Evolutionary conservation across 2,113 vertebrate species (phyloP).

Genomic region (Gallinago paraguaiae): DNA sequence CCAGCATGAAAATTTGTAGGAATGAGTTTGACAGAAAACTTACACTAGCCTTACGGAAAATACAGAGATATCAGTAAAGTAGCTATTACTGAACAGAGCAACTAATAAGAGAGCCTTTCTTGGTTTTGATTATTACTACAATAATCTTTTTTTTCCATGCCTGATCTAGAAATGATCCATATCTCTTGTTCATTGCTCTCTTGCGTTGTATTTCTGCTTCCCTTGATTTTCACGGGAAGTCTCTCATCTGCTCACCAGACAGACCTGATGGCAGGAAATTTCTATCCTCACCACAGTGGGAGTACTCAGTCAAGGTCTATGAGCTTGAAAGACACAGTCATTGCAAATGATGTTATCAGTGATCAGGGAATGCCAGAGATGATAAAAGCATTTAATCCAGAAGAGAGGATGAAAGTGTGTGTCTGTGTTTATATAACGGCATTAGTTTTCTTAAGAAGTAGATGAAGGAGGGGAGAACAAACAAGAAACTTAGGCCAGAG

Average conservation of each 20-base stretch:
- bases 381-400: background rate
- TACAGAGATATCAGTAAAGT: background rate
- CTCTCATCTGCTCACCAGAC: conserved; percentile 9
- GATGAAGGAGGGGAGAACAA: background rate
- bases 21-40: background rate
- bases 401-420: background rate
- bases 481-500: background rate
- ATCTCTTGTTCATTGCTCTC: background rate
- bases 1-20: background rate
- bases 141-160: background rate
- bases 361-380: background rate
- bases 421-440: background rate
- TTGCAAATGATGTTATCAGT: background rate
- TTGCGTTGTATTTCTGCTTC: background rate
- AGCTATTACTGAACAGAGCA: background rate
- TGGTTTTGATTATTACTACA: background rate
- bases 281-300: background rate
- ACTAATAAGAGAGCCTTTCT: background rate
- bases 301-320: background rate
- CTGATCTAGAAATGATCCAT: background rate
- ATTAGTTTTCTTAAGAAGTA: background rate
- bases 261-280: background rate
- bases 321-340: background rate
- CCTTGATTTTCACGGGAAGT: background rate
- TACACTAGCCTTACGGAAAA: background rate